Evolutionary conservation across 2,797 vertebrate species (phyloP), one percentile per base, ranked within the genome.

Genomic region (Coracias cyanogaster): DNA sequence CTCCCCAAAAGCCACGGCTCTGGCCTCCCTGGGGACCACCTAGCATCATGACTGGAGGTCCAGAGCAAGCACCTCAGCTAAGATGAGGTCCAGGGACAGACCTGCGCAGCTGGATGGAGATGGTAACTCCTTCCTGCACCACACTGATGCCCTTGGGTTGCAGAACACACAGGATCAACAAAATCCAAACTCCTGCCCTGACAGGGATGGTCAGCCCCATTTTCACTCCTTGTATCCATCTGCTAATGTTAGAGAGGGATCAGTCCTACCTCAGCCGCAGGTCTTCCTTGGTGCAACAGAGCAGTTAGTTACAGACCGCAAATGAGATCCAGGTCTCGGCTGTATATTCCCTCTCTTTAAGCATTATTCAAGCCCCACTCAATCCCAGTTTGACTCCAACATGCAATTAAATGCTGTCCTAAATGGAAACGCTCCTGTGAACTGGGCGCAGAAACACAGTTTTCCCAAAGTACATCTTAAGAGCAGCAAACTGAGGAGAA

Each of bases 401-500:
- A 5, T 26, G 31, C 57, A 76, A 82, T 61, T 91, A 82, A 94
- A 82, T 54, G 28, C 31, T 78, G 31, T 70, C 80, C 46, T 73
- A 77, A 90, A 71, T 51, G 54, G 85, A 71, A 91, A 80, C 28
- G 55, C 24, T 74, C 31, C 52, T 60, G n/a, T 91, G 46, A 90
- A 54, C 46, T 5, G 12, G 64, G 35, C 46, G 89, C 54, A 81
- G 77, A 94, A 90, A 64, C 0, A 0, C 20, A 16, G 28, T 76
- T 95, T 90, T 86, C 65, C 89, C 49, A 21, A 87, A 70, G 33
- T 45, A 70, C 7, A 1, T 62, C 58, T 84, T 35, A 85, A 60
- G 37, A 89, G 16, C 46, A 88, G 81, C 55, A 95, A 89, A 51
- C 39, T 39, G 29, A 71, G 82, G 43, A 71, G 79, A 81, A 51